Evolutionary conservation across 2,888 invertebrate species (phyloP), one percentile per base, ranked within the genome.

Genomic region (Taenaris catops): DNA sequence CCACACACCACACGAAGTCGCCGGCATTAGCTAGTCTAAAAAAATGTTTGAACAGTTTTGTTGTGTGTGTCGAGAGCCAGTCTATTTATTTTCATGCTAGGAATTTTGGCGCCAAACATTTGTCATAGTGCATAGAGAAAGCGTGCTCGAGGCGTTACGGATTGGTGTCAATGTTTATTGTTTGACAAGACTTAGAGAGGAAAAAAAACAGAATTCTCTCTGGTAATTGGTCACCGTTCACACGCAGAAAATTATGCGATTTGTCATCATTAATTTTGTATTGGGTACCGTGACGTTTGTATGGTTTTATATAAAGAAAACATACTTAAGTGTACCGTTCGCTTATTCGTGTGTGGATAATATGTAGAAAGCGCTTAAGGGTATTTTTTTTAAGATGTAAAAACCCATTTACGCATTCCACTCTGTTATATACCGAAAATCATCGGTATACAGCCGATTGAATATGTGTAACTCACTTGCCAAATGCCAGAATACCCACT

Each of bases 61-160:
- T 34, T 27, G 25, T 42, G 37, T 23, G 28, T 25, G 34, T 34
- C 44, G 41, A 43, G 46, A 54, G 55, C n/a, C n/a, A n/a, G n/a
- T n/a, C n/a, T n/a, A n/a, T n/a, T n/a, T n/a, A n/a, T n/a, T n/a
- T n/a, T n/a, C n/a, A n/a, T 57, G 60, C 61, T 63, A 66, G 62
- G 75, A 75, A 72, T 79, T 79, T 79, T 75, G 78, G 79, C 80
- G 80, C 80, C 81, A 67, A 66, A 59, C 43, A 45, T 44, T 47
- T 41, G 35, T 42, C 41, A 17, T 55, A 56, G 56, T 57, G 48
- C 49, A 49, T 43, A 48, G 76, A 63, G 80, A 81, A 80, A 81
- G 81, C 60, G 57, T 56, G 60, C 75, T 63, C 42, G 51, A 38
- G 68, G 75, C 74, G 49, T 48, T 58, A 55, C 43, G 42, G 46